These are phyloP conservation scores for Salvelinus alpinus DNA, from an alignment of 2,113 vertebrate species.

Conservation along the genomic window DNA sequence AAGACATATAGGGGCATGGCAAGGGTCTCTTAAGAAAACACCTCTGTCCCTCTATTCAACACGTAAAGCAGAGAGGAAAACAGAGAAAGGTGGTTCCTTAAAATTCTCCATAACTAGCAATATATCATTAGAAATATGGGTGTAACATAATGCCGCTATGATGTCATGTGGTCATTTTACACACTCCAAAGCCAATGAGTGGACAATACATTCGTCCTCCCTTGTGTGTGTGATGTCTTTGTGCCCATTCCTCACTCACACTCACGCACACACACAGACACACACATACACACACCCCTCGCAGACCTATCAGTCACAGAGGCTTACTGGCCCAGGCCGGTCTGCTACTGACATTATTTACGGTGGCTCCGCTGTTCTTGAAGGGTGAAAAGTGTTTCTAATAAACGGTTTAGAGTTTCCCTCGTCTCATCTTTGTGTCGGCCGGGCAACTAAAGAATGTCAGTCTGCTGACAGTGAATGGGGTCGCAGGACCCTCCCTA, in stretches of 20 bases:
- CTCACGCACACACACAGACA: background rate
- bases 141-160: background rate
- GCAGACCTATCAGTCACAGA: constrained; percentile 43
- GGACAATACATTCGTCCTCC: background rate
- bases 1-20: constrained; percentile 15
- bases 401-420: constrained; percentile 77
- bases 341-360: constrained; percentile 72
- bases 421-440: constrained; percentile 79
- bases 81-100: background rate
- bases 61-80: background rate
- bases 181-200: background rate
- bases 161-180: background rate
- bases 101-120: background rate
- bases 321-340: constrained; percentile 27
- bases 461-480: constrained; percentile 76
- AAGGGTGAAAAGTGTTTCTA: constrained; percentile 78
- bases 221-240: background rate
- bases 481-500: constrained; percentile 76
- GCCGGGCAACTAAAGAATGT: constrained; percentile 84
- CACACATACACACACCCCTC: constrained; percentile 15
- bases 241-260: constrained; percentile 8
- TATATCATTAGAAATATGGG: background rate
- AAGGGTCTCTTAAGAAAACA: constrained; percentile 23
- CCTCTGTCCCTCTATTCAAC: background rate
- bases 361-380: constrained; percentile 71